Percentiles rank a stretch among this genome's conserved stretches.
Evolutionary conservation across 2,113 vertebrate genomes (phyloP).

Genomic region (Oriolus oriolus): DNA sequence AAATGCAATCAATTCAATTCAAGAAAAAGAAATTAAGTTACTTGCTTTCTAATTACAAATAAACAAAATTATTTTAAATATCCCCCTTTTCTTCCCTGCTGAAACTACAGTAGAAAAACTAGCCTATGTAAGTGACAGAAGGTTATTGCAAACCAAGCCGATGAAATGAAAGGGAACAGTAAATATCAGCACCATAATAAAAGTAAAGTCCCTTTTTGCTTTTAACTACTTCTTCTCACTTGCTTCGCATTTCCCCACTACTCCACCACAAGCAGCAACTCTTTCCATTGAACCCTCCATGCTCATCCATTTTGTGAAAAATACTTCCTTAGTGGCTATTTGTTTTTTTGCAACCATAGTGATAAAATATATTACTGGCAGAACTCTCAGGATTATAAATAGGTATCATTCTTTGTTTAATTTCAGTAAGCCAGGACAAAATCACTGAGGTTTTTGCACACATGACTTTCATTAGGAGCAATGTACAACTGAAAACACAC

Average conservation of each 20-base stretch:
- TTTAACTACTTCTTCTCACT: background rate
- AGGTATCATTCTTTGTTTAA: constrained; percentile 26
- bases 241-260: background rate
- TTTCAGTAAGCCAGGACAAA: constrained; percentile 22
- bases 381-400: background rate
- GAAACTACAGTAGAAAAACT: background rate
- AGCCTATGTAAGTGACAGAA: background rate
- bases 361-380: constrained; percentile 19
- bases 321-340: background rate
- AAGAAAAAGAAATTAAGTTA: background rate
- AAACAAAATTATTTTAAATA: constrained; percentile 27
- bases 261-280: background rate
- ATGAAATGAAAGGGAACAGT: background rate
- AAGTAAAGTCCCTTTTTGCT: background rate
- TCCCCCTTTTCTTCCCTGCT: background rate
- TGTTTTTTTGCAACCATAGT: constrained; percentile 3
- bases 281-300: background rate
- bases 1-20: constrained; percentile 7
- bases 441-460: background rate
- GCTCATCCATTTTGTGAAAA: background rate
- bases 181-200: background rate
- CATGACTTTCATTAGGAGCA: background rate
- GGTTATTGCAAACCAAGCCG: background rate
- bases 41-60: constrained; percentile 28
- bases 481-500: background rate